Conservation (phyloP, 1,140 invertebrate genomes). For the Trichonephila inaurata region DNA sequence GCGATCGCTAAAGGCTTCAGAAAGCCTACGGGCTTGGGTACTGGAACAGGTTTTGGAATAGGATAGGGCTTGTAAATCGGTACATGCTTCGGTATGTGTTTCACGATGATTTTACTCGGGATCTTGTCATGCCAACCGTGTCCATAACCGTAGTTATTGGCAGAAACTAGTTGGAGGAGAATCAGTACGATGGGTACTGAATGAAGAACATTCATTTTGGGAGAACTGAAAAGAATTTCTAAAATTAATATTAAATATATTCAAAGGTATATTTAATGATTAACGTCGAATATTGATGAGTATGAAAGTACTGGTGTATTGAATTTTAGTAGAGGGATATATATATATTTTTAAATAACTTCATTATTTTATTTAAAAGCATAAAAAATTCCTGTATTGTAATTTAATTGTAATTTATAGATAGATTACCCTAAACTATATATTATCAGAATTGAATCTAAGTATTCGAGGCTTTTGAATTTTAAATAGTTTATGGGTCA, state of each 20-base stretch:
- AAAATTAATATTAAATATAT: background rate
- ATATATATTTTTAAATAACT: too few relatives aligned
- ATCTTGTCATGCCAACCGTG: slow-evolving; percentile 71
- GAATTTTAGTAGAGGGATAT: too few relatives aligned
- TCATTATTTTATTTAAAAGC: too few relatives aligned
- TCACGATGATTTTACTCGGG: slow-evolving; percentile 68
- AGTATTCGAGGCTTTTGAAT: too few relatives aligned
- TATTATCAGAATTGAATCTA: too few relatives aligned
- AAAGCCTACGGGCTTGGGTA: slow-evolving; percentile 66
- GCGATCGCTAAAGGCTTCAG: slow-evolving; percentile 74
- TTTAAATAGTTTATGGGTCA: too few relatives aligned
- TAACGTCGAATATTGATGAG: background rate
- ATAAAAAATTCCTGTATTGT: too few relatives aligned
- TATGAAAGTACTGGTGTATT: too few relatives aligned
- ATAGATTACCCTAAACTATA: too few relatives aligned
- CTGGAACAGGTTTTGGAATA: slow-evolving; percentile 57
- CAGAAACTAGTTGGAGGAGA: slow-evolving; percentile 41
- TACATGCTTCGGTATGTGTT: slow-evolving; percentile 72
- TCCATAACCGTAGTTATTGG: slow-evolving; percentile 70
- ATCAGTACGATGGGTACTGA: slow-evolving; percentile 30
- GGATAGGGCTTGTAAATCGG: slow-evolving; percentile 69
- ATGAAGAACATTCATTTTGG: slow-evolving; percentile 14
- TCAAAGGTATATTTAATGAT: background rate
- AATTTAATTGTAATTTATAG: too few relatives aligned
- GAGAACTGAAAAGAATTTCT: background rate